A percentile compares a stretch with the other conserved stretches of the same genome.
Evolutionary conservation across 1,140 invertebrate species (phyloP).

Genomic region (Cotesia vestalis): DNA sequence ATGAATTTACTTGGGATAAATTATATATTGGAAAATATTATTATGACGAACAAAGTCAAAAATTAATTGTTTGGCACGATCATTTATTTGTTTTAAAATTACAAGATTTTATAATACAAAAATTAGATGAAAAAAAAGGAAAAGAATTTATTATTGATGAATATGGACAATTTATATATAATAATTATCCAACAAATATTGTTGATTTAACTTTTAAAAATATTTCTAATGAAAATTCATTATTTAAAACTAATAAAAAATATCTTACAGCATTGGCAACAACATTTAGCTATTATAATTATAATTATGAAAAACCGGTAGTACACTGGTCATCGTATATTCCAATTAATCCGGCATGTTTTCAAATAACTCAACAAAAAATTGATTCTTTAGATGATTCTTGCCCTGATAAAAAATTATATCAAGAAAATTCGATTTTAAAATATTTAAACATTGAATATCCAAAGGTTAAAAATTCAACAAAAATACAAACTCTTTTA

Average conservation of each 20-base stretch:
- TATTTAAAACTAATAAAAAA: background rate
- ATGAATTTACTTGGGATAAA: background rate
- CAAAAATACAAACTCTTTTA: background rate
- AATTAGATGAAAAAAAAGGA: background rate
- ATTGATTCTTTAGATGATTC: background rate
- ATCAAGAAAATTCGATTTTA: background rate
- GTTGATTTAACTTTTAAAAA: background rate
- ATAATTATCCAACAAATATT: background rate
- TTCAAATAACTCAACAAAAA: background rate
- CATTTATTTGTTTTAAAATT: constrained; percentile 2
- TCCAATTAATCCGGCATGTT: background rate
- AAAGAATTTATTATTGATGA: background rate
- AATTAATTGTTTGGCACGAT: background rate
- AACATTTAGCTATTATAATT: background rate
- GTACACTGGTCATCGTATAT: background rate
- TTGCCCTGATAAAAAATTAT: background rate
- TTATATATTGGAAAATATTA: background rate
- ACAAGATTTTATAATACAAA: background rate
- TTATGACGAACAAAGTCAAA: background rate
- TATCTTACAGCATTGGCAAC: background rate
- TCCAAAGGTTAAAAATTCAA: background rate
- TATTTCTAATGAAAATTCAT: background rate
- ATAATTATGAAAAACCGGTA: background rate
- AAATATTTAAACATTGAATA: background rate
- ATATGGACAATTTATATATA: background rate